Evolutionary conservation across 2,797 vertebrate species (phyloP), one percentile per base, ranked within the genome.

Genomic region (Acanthornis magna): DNA sequence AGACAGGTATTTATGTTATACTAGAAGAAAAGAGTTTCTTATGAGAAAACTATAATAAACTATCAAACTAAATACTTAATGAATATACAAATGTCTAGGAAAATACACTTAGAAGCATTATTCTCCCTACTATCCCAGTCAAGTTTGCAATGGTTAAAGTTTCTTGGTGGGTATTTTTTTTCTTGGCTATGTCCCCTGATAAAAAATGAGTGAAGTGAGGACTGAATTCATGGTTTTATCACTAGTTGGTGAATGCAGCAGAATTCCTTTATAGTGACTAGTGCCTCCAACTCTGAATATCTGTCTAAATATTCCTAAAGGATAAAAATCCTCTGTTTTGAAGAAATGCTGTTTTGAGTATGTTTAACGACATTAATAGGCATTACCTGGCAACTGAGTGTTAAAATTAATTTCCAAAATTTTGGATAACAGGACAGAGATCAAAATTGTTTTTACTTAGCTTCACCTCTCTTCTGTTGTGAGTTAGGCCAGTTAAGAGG

Each of bases 381-480:
- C 5, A 25, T 20, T 81, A 62, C 71, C 54, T 85, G 40, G 8
- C 9, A 89, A 20, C 6, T 62, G 17, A 53, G 8, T 50, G 12
- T 4, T 70, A 92, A 67, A 82, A 63, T 67, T 65, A 1, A 68
- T 53, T 34, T 72, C 13, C 13, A 60, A 38, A 70, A 42, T 83
- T 43, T 70, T 20, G 3, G 5, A 34, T 27, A 51, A 3, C 1
- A 8, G 5, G 5, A 1, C 6, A 88, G 27, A 66, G 5, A 45
- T 6, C 14, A 13, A 89, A 29, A 4, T 27, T 54, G 17, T 51
- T 73, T 73, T 91, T 47, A 23, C 43, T 70, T 84, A 62, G 4
- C 5, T 62, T 74, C 19, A 38, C 2, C 7, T 67, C 15, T 51
- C 67, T 67, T 51, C 45, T 81, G 9, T 60, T 3, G 0, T 43